phyloP scores from a whole-genome alignment of 2,113 vertebrate species.

The Dromas ardeola region DNA sequence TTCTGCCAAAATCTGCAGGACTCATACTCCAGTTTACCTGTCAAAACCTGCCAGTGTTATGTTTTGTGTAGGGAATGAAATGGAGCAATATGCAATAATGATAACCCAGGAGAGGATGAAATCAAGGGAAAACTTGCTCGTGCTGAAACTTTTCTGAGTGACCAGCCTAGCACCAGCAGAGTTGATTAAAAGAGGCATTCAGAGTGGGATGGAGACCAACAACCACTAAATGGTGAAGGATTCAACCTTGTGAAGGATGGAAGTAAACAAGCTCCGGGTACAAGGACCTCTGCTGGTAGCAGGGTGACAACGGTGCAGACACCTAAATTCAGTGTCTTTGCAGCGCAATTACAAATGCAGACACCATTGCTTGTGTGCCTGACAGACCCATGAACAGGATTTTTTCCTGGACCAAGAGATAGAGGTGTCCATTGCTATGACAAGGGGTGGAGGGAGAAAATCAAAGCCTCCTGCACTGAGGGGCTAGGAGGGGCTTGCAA shows the following conservation, averaged over 20 bases:
- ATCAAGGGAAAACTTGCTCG: not conserved
- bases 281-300: not conserved
- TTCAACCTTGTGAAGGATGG: not conserved
- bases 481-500: not conserved
- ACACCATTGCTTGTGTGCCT: not conserved
- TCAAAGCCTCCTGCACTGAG: not conserved
- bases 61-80: not conserved
- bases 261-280: not conserved
- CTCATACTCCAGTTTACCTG: not conserved
- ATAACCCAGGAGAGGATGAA: not conserved
- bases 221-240: not conserved
- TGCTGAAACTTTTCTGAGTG: not conserved
- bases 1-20: not conserved
- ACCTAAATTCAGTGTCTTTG: not conserved
- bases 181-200: not conserved
- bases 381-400: not conserved
- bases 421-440: not conserved
- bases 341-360: not conserved
- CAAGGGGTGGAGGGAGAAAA: not conserved
- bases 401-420: not conserved
- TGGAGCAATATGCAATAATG: accelerated
- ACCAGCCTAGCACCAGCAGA: not conserved
- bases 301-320: not conserved
- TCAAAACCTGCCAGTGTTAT: not conserved
- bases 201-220: not conserved